Conservation (phyloP, 2,888 invertebrate species). For the Andrena fulva region DNA sequence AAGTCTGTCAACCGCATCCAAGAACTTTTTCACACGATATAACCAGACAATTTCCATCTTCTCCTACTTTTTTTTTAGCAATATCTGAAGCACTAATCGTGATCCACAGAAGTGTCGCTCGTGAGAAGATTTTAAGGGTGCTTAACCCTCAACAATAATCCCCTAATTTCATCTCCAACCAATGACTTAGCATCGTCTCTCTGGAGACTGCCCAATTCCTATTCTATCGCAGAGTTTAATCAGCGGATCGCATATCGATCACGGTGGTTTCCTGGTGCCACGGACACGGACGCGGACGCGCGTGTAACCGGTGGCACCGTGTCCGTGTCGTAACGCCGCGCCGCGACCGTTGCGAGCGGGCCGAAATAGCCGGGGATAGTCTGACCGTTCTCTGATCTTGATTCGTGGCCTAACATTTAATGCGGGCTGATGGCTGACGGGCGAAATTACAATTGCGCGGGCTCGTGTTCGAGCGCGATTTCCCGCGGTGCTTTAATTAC, state of each 20-base stretch:
- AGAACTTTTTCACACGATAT: too few species aligned
- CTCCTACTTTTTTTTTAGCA: too few species aligned
- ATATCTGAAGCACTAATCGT: too few species aligned
- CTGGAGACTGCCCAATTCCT: background rate
- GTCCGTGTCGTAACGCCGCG: conserved; percentile 38
- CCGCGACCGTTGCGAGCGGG: conserved; percentile 34
- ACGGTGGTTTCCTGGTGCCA: background rate
- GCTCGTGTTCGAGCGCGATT: conserved; percentile 26
- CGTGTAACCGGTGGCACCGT: conserved; percentile 6
- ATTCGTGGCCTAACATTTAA: conserved; percentile 35
- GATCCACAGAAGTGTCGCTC: too few species aligned
- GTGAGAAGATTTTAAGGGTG: too few species aligned
- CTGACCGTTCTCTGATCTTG: conserved; percentile 27
- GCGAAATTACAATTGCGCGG: conserved; percentile 46
- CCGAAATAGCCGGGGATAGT: conserved; percentile 54
- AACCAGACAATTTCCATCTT: too few species aligned
- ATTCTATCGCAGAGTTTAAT: conserved; percentile 1
- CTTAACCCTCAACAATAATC: too few species aligned
- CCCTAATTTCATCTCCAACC: too few species aligned
- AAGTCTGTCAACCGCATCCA: too few species aligned
- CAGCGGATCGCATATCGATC: conserved; percentile 28
- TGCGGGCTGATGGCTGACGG: conserved; percentile 28
- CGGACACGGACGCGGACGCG: conserved; percentile 17
- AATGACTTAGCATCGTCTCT: background rate
- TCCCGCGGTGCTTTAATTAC: conserved; percentile 59